These are phyloP conservation scores for Pluvialis apricaria DNA, from an alignment of 2,113 vertebrate genomes.

Conservation along the genomic window DNA sequence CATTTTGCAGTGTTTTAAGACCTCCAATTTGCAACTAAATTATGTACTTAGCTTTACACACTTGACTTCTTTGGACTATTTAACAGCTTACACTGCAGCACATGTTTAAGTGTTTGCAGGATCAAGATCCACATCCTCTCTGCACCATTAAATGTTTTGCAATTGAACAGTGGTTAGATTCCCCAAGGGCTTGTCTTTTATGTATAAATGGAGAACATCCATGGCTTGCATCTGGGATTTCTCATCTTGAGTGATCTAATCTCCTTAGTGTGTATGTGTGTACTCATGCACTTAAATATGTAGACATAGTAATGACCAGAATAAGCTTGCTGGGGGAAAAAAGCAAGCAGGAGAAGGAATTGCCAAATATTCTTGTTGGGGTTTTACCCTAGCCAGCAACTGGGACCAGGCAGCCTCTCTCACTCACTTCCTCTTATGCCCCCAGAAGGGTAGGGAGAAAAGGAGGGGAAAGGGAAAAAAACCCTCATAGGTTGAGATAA, in stretches of 20 bases:
- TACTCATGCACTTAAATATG: neutral
- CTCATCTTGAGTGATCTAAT: conserved; percentile 23
- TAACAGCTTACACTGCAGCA: neutral
- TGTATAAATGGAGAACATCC: conserved; percentile 2
- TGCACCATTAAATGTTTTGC: conserved; percentile 28
- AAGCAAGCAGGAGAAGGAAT: neutral
- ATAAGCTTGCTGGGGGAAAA: neutral
- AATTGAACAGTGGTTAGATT: neutral
- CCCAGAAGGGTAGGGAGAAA: neutral
- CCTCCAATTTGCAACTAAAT: conserved; percentile 38
- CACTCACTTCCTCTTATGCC: neutral
- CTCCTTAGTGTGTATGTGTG: neutral
- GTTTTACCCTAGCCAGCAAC: neutral
- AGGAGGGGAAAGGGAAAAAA: neutral
- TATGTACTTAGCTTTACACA: conserved; percentile 39
- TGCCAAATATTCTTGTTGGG: neutral
- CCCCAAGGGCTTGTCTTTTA: conserved; percentile 5
- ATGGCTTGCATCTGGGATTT: conserved; percentile 33
- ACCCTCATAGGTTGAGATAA: neutral
- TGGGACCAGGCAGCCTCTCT: neutral
- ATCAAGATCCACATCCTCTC: conserved; percentile 20
- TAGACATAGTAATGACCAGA: neutral
- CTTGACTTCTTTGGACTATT: conserved; percentile 43
- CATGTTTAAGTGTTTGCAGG: neutral
- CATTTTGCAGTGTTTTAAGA: conserved; percentile 3